phyloP scores from a whole-genome alignment of 1,140 invertebrate species.

The Heliconius hermathena region DNA sequence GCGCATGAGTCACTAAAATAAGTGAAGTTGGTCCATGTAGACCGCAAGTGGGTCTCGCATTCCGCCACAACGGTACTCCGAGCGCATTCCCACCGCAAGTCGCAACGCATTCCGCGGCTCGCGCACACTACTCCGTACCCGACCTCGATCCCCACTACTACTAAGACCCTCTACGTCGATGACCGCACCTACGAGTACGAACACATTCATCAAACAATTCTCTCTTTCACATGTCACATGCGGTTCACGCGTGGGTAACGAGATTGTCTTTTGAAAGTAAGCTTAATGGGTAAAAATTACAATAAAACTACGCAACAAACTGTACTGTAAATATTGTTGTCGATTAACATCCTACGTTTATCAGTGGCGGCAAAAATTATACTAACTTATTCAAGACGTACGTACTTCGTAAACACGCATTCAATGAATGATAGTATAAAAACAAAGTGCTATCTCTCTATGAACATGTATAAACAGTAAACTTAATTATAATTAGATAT shows the following conservation, averaged over 20 bases:
- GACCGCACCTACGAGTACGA: slow-evolving; percentile 47
- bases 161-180: slow-evolving; percentile 45
- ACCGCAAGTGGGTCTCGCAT: slow-evolving; percentile 77
- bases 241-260: slow-evolving; percentile 9
- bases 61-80: slow-evolving; percentile 78
- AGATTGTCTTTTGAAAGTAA: slow-evolving; percentile 9
- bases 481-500: slow-evolving; percentile 4
- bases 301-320: neutral
- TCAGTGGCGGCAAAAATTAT: neutral
- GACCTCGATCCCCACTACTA: slow-evolving; percentile 62
- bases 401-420: slow-evolving; percentile 34
- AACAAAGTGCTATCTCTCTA: neutral
- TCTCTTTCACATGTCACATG: slow-evolving; percentile 31
- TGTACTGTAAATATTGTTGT: neutral
- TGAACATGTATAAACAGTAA: slow-evolving; percentile 1
- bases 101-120: slow-evolving; percentile 60
- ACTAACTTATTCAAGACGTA: slow-evolving; percentile 4
- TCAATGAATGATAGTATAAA: slow-evolving; percentile 38
- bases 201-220: slow-evolving; percentile 44
- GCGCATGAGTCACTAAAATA: slow-evolving; percentile 70
- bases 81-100: slow-evolving; percentile 76
- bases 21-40: slow-evolving; percentile 58
- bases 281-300: neutral
- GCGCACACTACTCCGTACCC: slow-evolving; percentile 49
- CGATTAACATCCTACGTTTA: neutral